phyloP scores from a whole-genome alignment of 2,113 vertebrate species.

The Taxidea taxus region DNA sequence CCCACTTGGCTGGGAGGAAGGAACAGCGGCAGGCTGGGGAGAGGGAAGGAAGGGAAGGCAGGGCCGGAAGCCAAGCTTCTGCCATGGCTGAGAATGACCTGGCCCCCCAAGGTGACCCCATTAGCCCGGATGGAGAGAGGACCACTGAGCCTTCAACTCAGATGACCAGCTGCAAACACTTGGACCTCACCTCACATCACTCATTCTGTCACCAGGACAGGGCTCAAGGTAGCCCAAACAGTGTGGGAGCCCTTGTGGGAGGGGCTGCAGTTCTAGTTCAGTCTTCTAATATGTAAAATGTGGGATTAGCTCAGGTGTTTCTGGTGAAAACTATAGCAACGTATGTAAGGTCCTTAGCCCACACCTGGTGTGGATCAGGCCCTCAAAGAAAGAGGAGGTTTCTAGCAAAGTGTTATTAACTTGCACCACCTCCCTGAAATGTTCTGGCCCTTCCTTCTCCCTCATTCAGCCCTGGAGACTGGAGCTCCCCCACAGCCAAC shows the following conservation, averaged over 20 bases:
- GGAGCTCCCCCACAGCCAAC: not conserved
- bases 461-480: not conserved
- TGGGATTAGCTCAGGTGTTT: not conserved
- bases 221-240: not conserved
- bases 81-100: rapidly evolving
- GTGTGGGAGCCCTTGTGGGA: not conserved
- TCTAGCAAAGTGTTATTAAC: not conserved
- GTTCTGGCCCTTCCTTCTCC: not conserved
- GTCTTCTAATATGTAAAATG: not conserved
- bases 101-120: no score
- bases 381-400: not conserved
- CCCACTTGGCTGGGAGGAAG: not conserved
- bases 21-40: no score
- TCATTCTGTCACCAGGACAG: not conserved
- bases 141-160: not conserved
- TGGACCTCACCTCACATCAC: not conserved
- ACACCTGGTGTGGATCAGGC: not conserved
- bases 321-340: not conserved
- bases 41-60: not conserved
- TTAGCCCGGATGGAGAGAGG: not conserved
- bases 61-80: not conserved
- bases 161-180: not conserved
- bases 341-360: not conserved
- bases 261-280: rapidly evolving
- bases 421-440: not conserved